Percentiles rank a stretch among this genome's conserved stretches.
Conservation (phyloP, 2,888 invertebrate genomes). For the Chironomus tentans region DNA sequence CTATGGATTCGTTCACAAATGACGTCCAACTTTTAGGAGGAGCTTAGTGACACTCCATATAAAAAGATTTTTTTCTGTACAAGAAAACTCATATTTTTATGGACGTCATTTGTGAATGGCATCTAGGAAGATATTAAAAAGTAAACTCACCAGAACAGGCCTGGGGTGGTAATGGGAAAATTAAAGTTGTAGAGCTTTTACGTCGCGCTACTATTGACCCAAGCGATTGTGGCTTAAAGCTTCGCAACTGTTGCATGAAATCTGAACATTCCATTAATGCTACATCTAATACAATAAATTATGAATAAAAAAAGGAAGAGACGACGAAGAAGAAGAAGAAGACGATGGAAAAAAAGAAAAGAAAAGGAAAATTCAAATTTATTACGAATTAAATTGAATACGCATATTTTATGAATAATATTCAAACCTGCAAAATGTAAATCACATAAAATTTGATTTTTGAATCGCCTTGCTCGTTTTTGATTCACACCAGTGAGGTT, state of each 20-base stretch:
- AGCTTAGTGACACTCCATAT: too few relatives aligned
- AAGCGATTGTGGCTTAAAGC: constrained; percentile 91
- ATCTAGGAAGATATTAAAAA: too few relatives aligned
- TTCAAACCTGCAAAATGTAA: constrained; percentile 62
- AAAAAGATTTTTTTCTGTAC: too few relatives aligned
- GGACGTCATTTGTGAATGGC: background rate
- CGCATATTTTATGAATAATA: background rate
- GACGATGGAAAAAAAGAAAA: background rate
- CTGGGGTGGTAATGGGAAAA: constrained; percentile 88
- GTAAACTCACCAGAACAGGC: constrained; percentile 73
- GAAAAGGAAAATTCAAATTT: background rate
- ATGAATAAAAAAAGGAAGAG: too few relatives aligned
- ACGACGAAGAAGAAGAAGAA: too few relatives aligned
- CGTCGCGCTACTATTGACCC: constrained; percentile 90
- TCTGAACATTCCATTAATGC: constrained; percentile 95
- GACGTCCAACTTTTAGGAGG: too few relatives aligned
- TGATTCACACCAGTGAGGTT: constrained; percentile 87
- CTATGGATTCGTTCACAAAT: too few relatives aligned
- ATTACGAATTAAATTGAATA: background rate
- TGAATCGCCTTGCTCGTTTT: constrained; percentile 58
- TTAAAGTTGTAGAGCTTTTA: constrained; percentile 87
- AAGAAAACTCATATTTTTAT: too few relatives aligned
- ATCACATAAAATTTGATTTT: constrained; percentile 91
- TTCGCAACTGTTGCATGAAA: constrained; percentile 93
- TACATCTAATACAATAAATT: constrained; percentile 52